Evolutionary conservation across 2,797 vertebrate species (phyloP).

Genomic region (Basileuterus tristriatus): DNA sequence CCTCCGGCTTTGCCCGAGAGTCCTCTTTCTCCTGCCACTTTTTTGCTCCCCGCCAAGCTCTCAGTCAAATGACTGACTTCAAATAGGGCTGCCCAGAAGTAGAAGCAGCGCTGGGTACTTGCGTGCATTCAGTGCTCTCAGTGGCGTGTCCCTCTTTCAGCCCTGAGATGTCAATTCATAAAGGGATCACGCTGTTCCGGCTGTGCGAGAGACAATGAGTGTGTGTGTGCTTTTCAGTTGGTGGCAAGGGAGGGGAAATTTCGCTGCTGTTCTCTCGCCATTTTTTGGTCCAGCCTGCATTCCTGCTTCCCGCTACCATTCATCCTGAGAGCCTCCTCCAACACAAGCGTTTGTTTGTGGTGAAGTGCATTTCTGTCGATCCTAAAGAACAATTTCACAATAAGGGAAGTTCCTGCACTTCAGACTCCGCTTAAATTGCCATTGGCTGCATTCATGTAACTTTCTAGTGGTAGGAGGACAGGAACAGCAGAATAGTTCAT

Average conservation of each 20-base stretch:
- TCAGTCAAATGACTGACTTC: conserved; percentile 8
- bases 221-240: conserved; percentile 35
- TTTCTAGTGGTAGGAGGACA: background rate
- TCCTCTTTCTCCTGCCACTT: conserved; percentile 12
- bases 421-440: background rate
- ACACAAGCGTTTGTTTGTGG: conserved; percentile 28
- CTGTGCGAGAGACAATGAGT: conserved; percentile 25
- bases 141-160: conserved; percentile 41
- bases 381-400: background rate
- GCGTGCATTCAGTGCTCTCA: conserved; percentile 4
- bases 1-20: background rate
- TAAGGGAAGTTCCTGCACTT: conserved; percentile 50
- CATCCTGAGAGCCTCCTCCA: conserved; percentile 39
- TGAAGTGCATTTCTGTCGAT: conserved; percentile 21
- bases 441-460: background rate
- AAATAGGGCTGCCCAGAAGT: conserved; percentile 20
- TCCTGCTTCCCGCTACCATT: conserved; percentile 22
- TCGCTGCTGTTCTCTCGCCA: background rate
- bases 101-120: background rate
- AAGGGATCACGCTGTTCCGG: conserved; percentile 58
- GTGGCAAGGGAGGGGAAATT: conserved; percentile 47
- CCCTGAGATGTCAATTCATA: conserved; percentile 61
- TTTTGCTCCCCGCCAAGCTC: background rate
- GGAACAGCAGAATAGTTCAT: background rate
- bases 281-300: conserved; percentile 35